Percentiles rank a stretch among this genome's conserved stretches.
Conservation (phyloP, 2,888 invertebrate genomes). For the Noctua fimbriata region DNA sequence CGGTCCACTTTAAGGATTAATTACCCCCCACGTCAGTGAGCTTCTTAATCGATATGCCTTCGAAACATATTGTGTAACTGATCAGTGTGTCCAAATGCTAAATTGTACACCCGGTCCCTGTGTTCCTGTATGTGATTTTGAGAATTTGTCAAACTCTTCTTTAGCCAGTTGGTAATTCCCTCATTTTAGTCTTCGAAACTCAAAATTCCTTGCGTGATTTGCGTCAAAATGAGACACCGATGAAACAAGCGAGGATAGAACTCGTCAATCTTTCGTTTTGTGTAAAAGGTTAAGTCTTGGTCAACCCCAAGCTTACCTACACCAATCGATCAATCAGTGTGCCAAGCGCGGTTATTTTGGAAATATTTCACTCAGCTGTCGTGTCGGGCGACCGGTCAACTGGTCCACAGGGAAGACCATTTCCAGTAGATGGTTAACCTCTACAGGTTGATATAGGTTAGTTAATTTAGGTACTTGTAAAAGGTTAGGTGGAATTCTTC, state of each 20-base stretch:
- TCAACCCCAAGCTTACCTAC: slow-evolving; percentile 3
- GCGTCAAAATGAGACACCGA: not conserved
- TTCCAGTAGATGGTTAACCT: slow-evolving; percentile 13
- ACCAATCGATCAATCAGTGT: slow-evolving; percentile 34
- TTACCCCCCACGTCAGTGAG: not conserved
- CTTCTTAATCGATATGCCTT: not conserved
- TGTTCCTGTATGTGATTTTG: too few species aligned
- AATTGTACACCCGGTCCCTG: not conserved
- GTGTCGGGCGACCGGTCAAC: slow-evolving; percentile 30
- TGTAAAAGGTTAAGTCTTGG: not conserved
- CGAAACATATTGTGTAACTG: not conserved
- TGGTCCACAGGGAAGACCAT: slow-evolving; percentile 24
- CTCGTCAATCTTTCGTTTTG: not conserved
- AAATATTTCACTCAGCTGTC: slow-evolving; percentile 54
- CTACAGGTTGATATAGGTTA: slow-evolving; percentile 6
- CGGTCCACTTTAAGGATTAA: not conserved
- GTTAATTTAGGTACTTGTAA: not conserved
- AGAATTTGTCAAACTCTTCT: not conserved
- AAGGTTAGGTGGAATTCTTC: not conserved
- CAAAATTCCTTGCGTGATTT: not conserved
- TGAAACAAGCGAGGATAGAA: not conserved
- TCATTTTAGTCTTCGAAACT: not conserved
- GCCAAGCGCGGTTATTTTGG: slow-evolving; percentile 43
- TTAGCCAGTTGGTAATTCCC: not conserved
- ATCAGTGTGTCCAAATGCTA: not conserved